phyloP scores from a whole-genome alignment of 2,113 vertebrate species.

The Chloropsis hardwickii region DNA sequence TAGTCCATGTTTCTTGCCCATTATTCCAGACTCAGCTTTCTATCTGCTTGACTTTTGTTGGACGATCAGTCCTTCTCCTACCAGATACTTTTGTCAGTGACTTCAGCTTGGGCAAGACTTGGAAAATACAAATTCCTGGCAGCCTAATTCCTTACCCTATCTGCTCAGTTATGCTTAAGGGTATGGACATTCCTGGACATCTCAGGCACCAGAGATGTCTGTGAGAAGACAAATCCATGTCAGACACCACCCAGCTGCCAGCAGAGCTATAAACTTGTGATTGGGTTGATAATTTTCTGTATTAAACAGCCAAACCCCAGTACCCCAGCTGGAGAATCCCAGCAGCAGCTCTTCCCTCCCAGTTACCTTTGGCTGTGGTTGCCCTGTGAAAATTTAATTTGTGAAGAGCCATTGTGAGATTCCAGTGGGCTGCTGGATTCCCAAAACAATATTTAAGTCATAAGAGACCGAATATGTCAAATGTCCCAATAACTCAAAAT shows the following conservation, averaged over 20 bases:
- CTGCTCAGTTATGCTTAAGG: background rate
- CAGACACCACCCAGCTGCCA: background rate
- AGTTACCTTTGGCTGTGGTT: background rate
- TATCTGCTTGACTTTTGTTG: background rate
- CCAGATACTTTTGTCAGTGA: background rate
- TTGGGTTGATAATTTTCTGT: background rate
- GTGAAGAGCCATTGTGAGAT: background rate
- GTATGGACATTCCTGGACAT: background rate
- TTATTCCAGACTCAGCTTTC: background rate
- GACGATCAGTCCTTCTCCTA: background rate
- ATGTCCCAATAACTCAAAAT: background rate
- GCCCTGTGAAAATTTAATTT: background rate
- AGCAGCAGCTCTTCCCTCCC: background rate
- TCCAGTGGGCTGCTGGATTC: background rate
- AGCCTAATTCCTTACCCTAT: background rate
- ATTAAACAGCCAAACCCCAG: background rate
- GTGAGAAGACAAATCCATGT: background rate
- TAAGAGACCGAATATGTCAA: background rate
- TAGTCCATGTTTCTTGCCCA: background rate
- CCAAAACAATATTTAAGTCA: background rate
- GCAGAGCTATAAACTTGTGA: background rate
- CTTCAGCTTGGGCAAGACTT: background rate
- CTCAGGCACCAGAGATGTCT: background rate
- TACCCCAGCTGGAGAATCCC: background rate
- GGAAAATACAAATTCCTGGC: background rate